phyloP scores from a whole-genome alignment of 2,113 vertebrate species.

The Mungos mungo region DNA sequence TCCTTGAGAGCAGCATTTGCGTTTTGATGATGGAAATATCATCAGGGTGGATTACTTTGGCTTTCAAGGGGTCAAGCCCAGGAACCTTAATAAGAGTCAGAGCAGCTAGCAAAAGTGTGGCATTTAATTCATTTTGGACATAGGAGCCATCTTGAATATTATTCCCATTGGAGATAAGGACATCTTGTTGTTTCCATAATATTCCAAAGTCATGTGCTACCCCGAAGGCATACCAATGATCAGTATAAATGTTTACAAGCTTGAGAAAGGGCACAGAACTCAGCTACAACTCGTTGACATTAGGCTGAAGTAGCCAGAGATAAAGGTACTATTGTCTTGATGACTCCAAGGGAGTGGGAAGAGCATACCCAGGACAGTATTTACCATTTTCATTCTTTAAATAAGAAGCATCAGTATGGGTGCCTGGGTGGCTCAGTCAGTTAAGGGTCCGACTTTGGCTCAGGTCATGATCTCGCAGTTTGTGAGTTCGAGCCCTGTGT shows the following conservation, averaged over 20 bases:
- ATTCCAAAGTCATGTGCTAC: neutral
- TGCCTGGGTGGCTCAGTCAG: neutral
- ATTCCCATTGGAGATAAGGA: neutral
- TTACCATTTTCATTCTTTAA: neutral
- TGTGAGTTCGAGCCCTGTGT: accelerated
- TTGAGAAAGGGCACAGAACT: neutral
- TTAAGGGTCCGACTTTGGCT: neutral
- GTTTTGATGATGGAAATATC: neutral
- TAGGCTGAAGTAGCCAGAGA: neutral
- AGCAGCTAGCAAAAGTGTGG: neutral
- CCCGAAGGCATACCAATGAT: neutral
- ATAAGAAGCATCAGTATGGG: neutral
- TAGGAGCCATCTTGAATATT: neutral
- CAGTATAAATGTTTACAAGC: neutral
- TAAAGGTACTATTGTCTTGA: neutral
- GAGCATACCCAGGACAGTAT: neutral
- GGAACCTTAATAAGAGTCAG: neutral
- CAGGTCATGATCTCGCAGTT: neutral
- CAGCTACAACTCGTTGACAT: neutral
- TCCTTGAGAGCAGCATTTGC: neutral
- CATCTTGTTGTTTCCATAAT: neutral
- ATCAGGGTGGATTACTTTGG: neutral
- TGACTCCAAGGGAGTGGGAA: neutral
- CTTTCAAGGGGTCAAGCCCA: neutral
- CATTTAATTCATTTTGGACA: neutral